Evolutionary conservation across 1,140 invertebrate genomes (phyloP).

Genomic region (Apocrypta bakeri): DNA sequence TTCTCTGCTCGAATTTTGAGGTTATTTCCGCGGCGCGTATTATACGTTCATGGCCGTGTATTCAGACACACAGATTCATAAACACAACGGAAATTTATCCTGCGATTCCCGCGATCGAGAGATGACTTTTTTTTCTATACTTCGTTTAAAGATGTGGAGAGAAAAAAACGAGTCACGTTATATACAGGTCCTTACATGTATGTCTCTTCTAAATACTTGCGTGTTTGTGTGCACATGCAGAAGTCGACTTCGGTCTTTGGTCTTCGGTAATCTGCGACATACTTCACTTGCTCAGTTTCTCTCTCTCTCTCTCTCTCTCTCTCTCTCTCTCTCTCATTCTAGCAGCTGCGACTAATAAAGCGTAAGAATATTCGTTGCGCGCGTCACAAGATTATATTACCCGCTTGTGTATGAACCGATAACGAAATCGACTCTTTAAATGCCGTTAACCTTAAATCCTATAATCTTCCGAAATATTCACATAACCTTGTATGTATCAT

Average conservation of each 20-base stretch:
- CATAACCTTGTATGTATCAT: no score
- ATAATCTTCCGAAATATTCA: background rate
- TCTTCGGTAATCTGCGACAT: constrained; percentile 40
- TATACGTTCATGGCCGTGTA: background rate
- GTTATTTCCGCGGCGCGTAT: background rate
- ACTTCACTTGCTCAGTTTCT: constrained; percentile 33
- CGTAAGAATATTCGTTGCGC: constrained; percentile 20
- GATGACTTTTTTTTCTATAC: background rate
- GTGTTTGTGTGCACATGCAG: constrained; percentile 18
- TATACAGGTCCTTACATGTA: background rate
- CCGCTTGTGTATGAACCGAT: background rate
- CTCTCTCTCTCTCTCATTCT: constrained; percentile 45
- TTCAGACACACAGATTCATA: no score
- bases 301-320: background rate
- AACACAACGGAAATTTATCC: no score
- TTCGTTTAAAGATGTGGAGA: background rate
- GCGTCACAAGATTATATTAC: constrained; percentile 1
- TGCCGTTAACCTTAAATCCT: constrained; percentile 41
- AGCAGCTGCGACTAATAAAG: background rate
- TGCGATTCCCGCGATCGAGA: no score
- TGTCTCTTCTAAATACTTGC: background rate
- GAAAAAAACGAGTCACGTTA: background rate
- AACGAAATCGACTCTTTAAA: constrained; percentile 38
- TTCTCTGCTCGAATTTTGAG: background rate
- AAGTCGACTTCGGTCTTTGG: constrained; percentile 20